Base-by-base conservation (phyloP, 2,113 vertebrate genomes). In the Myotis yumanensis region DNA sequence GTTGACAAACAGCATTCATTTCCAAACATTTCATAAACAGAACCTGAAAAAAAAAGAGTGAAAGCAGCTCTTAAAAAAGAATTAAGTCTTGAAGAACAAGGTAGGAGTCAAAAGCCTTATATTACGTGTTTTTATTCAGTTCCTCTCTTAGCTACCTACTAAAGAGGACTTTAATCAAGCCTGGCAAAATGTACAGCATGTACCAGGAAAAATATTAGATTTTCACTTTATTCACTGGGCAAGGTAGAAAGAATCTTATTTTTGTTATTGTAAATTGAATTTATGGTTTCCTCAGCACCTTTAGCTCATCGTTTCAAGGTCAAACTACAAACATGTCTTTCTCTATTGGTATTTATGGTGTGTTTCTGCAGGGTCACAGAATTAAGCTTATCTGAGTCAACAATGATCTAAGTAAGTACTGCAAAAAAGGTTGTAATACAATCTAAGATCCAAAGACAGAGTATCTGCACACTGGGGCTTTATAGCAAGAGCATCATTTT, bases 1-100 rank as follows among this genome's bases (percentile, higher is more conserved):
- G 99, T 99, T 87, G 99, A 97, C 73, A 99, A 97, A 87, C 97
- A 99, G 95, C 98, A 98, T 97, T 98, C 98, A 88, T 98, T 98
- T 97, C 98, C 98, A 96, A 97, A 98, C 97, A 98, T 98, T 98
- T 99, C 99, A 96, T 99, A 99, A 92, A 98, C 35, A 32, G 98
- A 98, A 9, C 98, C 99, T 99, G 59, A 77, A 96, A 96, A 54
- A 97, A 14, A 93, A 0, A 94, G 97, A 95, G 22, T 7, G 85
- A 96, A 90, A 62, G 90, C 64, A 97, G 82, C 1, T 4, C 59
- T 7, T 96, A 66, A 90, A 96, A 62, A 91, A 10, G 9, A 80
- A 77, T 89, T 89, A 80, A 84, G 72, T 22, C 40, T 28, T 71
- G 14, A 90, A 94, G 9, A 86, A 40, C 15, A 86, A 96, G 77